These are phyloP conservation scores for Cryptoleucopteryx plumbea DNA, from an alignment of 2,113 vertebrate genomes.

Conservation along the genomic window DNA sequence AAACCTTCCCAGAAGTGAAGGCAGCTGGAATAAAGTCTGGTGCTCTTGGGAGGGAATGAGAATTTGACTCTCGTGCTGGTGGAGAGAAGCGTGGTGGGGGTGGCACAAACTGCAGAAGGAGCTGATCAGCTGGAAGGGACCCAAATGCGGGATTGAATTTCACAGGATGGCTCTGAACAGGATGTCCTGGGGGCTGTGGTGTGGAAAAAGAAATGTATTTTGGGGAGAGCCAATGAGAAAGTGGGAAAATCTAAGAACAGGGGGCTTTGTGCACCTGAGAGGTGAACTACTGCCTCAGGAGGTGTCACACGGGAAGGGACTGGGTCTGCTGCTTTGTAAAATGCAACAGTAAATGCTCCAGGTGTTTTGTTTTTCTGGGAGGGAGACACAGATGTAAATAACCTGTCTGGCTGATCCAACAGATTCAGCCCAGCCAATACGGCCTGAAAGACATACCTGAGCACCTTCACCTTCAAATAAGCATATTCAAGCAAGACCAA, in stretches of 20 bases:
- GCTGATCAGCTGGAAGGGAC: background rate
- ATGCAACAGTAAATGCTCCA: background rate
- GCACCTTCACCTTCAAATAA: background rate
- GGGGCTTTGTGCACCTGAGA: background rate
- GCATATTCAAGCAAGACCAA: background rate
- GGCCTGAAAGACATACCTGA: background rate
- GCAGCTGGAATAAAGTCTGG: background rate
- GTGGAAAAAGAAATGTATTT: background rate
- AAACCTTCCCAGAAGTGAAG: background rate
- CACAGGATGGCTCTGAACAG: accelerated
- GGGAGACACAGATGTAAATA: background rate
- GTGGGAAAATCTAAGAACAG: background rate
- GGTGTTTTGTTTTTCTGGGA: background rate
- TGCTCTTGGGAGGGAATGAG: background rate
- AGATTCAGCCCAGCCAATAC: background rate
- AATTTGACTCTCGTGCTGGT: background rate
- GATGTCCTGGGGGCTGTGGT: background rate
- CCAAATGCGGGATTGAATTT: accelerated
- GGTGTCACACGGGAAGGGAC: background rate
- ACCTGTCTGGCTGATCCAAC: background rate
- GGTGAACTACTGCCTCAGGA: background rate
- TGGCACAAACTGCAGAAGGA: background rate
- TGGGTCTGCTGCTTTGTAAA: background rate
- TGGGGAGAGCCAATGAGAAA: background rate
- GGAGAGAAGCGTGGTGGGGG: accelerated